Percentiles rank a stretch among this genome's conserved stretches.
Conservation (phyloP, 2,888 invertebrate species). For the Ernsta delagoae region DNA sequence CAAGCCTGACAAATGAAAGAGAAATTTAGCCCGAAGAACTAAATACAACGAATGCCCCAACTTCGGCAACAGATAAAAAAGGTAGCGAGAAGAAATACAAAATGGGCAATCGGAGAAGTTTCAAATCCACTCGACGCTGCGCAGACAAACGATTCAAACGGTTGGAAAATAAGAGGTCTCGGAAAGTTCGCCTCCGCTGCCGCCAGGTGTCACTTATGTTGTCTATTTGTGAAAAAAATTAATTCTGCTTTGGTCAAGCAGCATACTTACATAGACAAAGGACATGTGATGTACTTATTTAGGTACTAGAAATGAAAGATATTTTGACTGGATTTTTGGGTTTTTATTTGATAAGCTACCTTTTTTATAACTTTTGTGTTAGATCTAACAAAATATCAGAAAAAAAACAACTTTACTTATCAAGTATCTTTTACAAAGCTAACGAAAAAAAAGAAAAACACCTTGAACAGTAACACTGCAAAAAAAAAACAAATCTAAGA, state of each 20-base stretch:
- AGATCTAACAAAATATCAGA: too few relatives aligned
- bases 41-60: constrained; percentile 14
- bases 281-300: too few relatives aligned
- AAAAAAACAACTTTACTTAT: too few relatives aligned
- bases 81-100: constrained; percentile 51
- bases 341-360: too few relatives aligned
- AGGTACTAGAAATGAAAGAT: too few relatives aligned
- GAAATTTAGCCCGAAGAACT: constrained; percentile 9
- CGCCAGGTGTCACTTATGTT: constrained; percentile 13
- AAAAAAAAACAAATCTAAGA: constrained; percentile 8
- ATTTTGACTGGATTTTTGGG: too few relatives aligned
- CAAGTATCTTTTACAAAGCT: too few relatives aligned
- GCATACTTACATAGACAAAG: too few relatives aligned
- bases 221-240: too few relatives aligned
- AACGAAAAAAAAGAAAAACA: neutral
- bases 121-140: constrained; percentile 59
- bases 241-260: too few relatives aligned
- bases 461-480: too few relatives aligned
- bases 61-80: constrained; percentile 44
- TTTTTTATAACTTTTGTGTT: too few relatives aligned
- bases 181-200: constrained; percentile 24
- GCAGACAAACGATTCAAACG: constrained; percentile 46
- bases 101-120: constrained; percentile 62
- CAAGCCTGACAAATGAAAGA: constrained; percentile 21
- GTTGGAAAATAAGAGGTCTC: constrained; percentile 45